Evolutionary conservation across 2,888 invertebrate species (phyloP).

Genomic region (Globia sparganii): DNA sequence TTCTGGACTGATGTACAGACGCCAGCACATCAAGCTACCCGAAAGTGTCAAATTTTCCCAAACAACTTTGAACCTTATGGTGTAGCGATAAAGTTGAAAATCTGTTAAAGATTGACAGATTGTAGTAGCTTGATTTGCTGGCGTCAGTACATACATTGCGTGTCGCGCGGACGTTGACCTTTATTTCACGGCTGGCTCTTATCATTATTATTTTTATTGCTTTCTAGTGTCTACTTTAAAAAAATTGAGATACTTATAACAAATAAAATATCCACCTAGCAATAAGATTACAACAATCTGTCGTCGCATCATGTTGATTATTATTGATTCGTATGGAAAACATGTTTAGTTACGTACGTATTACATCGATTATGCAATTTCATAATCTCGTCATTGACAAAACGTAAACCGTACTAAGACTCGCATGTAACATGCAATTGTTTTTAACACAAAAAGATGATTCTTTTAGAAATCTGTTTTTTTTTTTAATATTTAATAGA

Average conservation of each 20-base stretch:
- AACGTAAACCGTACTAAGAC: constrained; percentile 11
- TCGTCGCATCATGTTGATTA: neutral
- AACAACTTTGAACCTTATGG: too few relatives aligned
- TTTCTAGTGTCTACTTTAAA: neutral
- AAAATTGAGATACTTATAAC: neutral
- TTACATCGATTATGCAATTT: constrained; percentile 6
- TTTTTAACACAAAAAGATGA: neutral
- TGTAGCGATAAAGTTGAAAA: too few relatives aligned
- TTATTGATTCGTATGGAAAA: constrained; percentile 11
- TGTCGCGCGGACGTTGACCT: constrained; percentile 47
- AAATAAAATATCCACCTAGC: neutral
- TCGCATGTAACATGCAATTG: neutral
- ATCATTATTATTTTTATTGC: constrained; percentile 19
- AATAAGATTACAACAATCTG: neutral
- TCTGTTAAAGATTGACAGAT: too few relatives aligned
- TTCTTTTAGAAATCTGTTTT: neutral
- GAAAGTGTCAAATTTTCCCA: too few relatives aligned
- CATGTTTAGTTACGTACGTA: neutral
- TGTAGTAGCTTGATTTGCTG: too few relatives aligned
- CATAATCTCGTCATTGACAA: neutral
- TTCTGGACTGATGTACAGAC: too few relatives aligned
- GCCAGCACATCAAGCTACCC: too few relatives aligned
- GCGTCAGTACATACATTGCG: too few relatives aligned
- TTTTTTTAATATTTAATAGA: neutral
- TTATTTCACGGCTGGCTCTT: constrained; percentile 30